Base-by-base conservation (phyloP, 2,797 vertebrate species). In the Sternarchorhynchus goeldii region DNA sequence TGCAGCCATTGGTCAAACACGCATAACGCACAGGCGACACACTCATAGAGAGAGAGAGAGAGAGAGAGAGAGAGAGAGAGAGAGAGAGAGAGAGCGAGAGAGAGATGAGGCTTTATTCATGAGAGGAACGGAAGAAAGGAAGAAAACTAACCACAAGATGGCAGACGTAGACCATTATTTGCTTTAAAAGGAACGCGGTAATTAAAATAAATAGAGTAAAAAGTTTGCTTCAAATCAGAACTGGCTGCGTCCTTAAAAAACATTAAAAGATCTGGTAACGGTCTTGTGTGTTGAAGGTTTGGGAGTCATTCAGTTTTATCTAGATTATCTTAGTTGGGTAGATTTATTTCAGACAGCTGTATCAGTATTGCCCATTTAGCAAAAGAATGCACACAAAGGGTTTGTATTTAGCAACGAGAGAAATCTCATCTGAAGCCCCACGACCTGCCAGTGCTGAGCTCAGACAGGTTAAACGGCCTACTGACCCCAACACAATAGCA, bases 61-160 rank as follows among this genome's bases (percentile, higher is more conserved):
- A 60, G 21, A 39, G 32, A 21, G n/a, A 41, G 32, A 59, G 8
- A 14, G 8, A 25, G 57, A 60, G 41, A 21, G 12, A 73, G n/a
- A 41, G 32, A 55, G n/a, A 10, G 56, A 36, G 6, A 5, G 12
- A 45, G 14, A 60, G 31, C 63, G 5, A 32, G 57, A 36, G 16
- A 17, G n/a, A 25, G 41, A 45, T 8, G 7, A 45, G 45, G 45
- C 12, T 50, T 36, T 50, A 50, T 50, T 50, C 45, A 50, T 50
- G 45, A 58, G 2, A n/a, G 7, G 18, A 21, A 63, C 50, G 8
- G 1, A 14, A 59, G 31, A 4, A 39, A 56, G 20, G 39, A 32
- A 21, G 5, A 32, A 21, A 21, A 34, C 31, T 62, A 45, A 83
- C 91, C 93, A 92, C 91, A 85, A 93, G 93, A 90, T 93, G 92